A percentile compares a stretch with the other conserved stretches of the same genome.
Conservation (phyloP, 92 coral and sea anemone genomes). For the Muricea muricata region DNA sequence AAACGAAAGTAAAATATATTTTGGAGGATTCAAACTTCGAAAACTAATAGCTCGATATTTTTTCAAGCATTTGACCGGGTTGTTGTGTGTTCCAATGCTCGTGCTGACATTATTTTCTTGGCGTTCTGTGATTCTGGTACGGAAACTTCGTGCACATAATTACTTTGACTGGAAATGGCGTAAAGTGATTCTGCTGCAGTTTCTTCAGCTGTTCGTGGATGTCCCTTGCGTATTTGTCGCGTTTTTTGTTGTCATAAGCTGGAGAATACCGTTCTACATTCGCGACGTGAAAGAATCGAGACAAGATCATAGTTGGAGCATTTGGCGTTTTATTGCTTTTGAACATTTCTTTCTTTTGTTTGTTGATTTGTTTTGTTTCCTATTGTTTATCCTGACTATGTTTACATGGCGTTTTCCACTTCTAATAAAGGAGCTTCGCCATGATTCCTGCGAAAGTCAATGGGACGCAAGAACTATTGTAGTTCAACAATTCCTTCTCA, state of each 20-base stretch:
- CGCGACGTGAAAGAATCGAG: slow-evolving; percentile 47
- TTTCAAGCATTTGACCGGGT: slow-evolving; percentile 80
- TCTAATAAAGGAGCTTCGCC: slow-evolving; percentile 54
- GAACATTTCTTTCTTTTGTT: slow-evolving; percentile 69
- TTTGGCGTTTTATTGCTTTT: slow-evolving; percentile 78
- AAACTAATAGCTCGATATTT: slow-evolving; percentile 70
- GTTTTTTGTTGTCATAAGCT: slow-evolving; percentile 73
- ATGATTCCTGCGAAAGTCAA: slow-evolving; percentile 56
- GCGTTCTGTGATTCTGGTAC: slow-evolving; percentile 77
- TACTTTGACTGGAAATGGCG: slow-evolving; percentile 87
- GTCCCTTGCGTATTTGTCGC: slow-evolving; percentile 86
- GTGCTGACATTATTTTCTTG: slow-evolving; percentile 80
- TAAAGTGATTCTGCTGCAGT: slow-evolving; percentile 71
- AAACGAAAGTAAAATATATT: slow-evolving; percentile 33
- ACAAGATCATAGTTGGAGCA: slow-evolving; percentile 71
- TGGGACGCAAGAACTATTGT: slow-evolving; percentile 73
- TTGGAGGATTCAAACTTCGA: slow-evolving; percentile 78
- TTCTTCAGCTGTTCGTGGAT: slow-evolving; percentile 78
- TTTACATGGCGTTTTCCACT: slow-evolving; percentile 91
- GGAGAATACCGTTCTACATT: slow-evolving; percentile 85
- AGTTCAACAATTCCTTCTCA: slow-evolving; percentile 66
- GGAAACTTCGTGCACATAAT: slow-evolving; percentile 60
- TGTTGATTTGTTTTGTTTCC: slow-evolving; percentile 81
- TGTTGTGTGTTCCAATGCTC: slow-evolving; percentile 84
- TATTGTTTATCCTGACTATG: slow-evolving; percentile 66